Conservation (phyloP, 2,797 vertebrate species). For the Prunella strophiata region DNA sequence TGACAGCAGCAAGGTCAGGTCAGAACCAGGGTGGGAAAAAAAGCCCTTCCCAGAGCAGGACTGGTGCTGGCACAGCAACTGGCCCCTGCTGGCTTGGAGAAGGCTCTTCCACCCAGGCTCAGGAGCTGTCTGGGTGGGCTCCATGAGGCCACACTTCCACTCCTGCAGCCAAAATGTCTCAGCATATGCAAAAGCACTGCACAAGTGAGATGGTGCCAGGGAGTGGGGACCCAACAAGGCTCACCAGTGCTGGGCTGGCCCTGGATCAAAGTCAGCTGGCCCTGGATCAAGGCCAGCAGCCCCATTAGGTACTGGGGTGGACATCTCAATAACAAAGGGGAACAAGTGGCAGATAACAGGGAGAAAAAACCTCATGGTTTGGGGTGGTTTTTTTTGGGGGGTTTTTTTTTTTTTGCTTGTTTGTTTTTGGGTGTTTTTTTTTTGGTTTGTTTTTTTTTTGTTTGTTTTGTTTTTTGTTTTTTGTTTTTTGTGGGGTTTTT, state of each 20-base stretch:
- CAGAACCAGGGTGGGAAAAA: neutral
- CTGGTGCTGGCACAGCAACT: neutral
- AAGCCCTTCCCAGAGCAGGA: neutral
- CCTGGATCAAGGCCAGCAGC: neutral
- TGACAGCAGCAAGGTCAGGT: neutral
- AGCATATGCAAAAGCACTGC: neutral
- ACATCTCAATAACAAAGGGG: neutral
- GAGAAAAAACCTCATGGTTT: neutral
- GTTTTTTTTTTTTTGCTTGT: too few relatives aligned
- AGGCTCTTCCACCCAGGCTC: neutral
- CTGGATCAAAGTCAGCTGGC: neutral
- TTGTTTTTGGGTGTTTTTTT: too few relatives aligned
- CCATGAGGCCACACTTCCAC: accelerated
- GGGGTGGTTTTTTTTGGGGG: accelerated
- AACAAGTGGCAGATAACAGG: neutral
- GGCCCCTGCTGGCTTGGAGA: accelerated
- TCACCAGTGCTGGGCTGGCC: neutral
- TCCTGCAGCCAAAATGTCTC: neutral
- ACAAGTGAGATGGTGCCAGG: accelerated
- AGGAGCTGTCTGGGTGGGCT: neutral
- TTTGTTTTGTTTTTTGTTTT: neutral
- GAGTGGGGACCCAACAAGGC: neutral
- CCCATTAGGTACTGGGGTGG: neutral
- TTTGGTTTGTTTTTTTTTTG: too few relatives aligned
- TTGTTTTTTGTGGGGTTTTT: neutral